A percentile compares a stretch with the other conserved stretches of the same genome.
phyloP scores from a whole-genome alignment of 2,113 vertebrate genomes.

The Pterophyllum scalare region DNA sequence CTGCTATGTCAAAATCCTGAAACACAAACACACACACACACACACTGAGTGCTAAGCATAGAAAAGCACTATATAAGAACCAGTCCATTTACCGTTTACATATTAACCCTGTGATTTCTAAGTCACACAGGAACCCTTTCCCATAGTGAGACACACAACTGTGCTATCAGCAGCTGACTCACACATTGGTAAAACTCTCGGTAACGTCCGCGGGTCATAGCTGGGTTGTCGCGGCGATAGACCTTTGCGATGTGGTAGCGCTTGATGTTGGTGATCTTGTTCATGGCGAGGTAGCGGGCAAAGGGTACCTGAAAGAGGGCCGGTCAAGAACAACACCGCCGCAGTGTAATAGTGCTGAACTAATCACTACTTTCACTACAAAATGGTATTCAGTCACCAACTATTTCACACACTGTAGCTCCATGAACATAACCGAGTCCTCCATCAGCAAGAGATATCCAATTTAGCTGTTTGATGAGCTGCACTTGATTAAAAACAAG shows the following conservation, averaged over 20 bases:
- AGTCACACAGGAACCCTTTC: no score
- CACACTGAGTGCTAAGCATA: no score
- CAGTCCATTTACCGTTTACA: no score
- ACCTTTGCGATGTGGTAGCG: conserved; percentile 97
- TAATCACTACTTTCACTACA: not conserved
- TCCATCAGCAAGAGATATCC: no score
- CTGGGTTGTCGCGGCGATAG: conserved; percentile 94
- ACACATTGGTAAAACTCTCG: conserved; percentile 98
- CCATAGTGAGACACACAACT: no score
- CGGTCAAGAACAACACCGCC: conserved; percentile 77
- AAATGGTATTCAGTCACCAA: no score
- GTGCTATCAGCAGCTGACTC: conserved; percentile 72
- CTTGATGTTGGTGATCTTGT: conserved; percentile 95
- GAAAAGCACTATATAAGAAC: no score
- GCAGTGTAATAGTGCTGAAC: not conserved
- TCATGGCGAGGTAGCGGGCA: conserved; percentile 95
- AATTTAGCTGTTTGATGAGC: not conserved
- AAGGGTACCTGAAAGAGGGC: conserved; percentile 88
- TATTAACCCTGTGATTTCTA: not conserved
- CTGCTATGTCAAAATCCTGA: conserved; percentile 97
- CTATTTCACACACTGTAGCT: no score
- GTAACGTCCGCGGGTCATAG: conserved; percentile 91
- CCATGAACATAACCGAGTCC: no score
- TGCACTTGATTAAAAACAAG: not conserved
- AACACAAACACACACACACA: not conserved